Evolutionary conservation across 2,113 vertebrate species (phyloP).

Genomic region (Hydropotes inermis): DNA sequence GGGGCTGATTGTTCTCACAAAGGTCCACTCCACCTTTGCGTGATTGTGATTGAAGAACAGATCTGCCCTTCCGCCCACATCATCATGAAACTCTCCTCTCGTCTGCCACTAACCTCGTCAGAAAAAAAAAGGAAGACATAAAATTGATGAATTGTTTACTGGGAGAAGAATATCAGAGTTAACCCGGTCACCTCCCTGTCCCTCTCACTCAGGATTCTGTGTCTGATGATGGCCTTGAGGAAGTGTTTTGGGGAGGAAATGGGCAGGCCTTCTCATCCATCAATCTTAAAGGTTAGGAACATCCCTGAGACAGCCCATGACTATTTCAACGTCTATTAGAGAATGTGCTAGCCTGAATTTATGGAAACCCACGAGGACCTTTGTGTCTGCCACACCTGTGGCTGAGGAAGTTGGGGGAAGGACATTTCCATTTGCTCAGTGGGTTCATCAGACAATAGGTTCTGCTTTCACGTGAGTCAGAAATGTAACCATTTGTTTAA

Average conservation of each 20-base stretch:
- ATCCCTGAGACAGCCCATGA: neutral
- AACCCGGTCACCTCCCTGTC: neutral
- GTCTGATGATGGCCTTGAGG: neutral
- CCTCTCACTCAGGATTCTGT: neutral
- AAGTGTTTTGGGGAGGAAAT: neutral
- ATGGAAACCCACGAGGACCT: neutral
- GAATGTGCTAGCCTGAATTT: neutral
- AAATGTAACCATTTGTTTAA: neutral
- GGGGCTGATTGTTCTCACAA: neutral
- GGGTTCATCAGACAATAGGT: neutral
- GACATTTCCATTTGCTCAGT: neutral
- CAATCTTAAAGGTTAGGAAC: slow-evolving; percentile 32
- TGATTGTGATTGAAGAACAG: neutral
- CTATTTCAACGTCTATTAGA: neutral
- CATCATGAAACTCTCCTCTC: slow-evolving; percentile 11
- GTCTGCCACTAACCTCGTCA: neutral
- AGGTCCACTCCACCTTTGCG: slow-evolving; percentile 23
- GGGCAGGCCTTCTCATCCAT: neutral
- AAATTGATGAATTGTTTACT: slow-evolving; percentile 44
- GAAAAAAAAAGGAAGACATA: slow-evolving; percentile 16
- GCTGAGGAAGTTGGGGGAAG: neutral
- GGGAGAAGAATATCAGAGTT: slow-evolving; percentile 31
- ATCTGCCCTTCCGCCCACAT: slow-evolving; percentile 30
- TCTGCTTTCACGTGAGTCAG: neutral
- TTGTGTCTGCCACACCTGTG: neutral